These are phyloP conservation scores for Cheumatopsyche charites DNA, from an alignment of 1,140 invertebrate genomes.

Conservation along the genomic window DNA sequence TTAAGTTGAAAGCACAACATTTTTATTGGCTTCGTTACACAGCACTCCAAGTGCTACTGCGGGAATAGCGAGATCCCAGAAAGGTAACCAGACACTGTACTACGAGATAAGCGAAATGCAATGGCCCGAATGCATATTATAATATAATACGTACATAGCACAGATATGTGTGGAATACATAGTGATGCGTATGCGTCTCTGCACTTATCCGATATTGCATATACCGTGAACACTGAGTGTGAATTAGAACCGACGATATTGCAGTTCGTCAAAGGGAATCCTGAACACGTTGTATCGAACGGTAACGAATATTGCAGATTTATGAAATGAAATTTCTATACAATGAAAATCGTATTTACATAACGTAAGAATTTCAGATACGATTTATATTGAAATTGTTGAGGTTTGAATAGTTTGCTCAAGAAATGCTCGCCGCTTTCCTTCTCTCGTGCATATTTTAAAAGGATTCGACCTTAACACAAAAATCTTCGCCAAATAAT, in stretches of 20 bases:
- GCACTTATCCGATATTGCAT: too few species aligned
- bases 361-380: background rate
- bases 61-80: too few species aligned
- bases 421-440: too few species aligned
- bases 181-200: too few species aligned
- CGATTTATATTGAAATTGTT: background rate
- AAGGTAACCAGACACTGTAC: constrained; percentile 10
- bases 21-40: constrained; percentile 13
- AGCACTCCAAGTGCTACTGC: background rate
- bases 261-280: background rate
- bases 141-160: too few species aligned
- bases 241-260: background rate
- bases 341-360: background rate
- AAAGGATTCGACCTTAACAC: too few species aligned
- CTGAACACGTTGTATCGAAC: background rate
- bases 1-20: background rate
- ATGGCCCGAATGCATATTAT: constrained; percentile 21
- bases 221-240: background rate
- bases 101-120: constrained; percentile 18
- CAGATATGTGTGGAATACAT: too few species aligned
- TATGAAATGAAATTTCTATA: background rate
- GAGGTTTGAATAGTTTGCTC: too few species aligned
- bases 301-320: background rate
- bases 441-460: too few species aligned
- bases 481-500: background rate